Percentiles rank a stretch among this genome's conserved stretches.
Evolutionary conservation across 2,888 invertebrate genomes (phyloP).

Genomic region (Rhagonycha fulva): DNA sequence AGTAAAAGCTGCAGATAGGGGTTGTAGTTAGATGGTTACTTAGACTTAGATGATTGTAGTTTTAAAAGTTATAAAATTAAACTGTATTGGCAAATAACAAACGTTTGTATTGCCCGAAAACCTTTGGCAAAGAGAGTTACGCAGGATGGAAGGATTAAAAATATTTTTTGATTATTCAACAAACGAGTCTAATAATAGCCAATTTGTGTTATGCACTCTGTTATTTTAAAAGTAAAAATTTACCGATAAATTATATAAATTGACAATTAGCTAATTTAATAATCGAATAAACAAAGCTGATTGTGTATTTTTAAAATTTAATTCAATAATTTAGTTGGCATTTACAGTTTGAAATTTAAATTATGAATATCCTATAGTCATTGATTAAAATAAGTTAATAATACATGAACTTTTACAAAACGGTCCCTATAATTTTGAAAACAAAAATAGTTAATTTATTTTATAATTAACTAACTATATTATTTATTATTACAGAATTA

Average conservation of each 20-base stretch:
- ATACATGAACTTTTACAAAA: neutral
- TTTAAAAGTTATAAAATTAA: too few relatives aligned
- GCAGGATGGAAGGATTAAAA: too few relatives aligned
- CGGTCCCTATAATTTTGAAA: neutral
- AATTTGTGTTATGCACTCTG: neutral
- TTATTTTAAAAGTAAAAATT: neutral
- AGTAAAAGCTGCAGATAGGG: too few relatives aligned
- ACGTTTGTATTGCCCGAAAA: too few relatives aligned
- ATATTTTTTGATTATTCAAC: too few relatives aligned
- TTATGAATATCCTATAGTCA: neutral
- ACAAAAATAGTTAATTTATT: neutral
- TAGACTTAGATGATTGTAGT: too few relatives aligned
- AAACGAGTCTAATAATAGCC: too few relatives aligned
- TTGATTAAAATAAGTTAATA: neutral
- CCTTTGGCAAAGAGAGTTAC: too few relatives aligned
- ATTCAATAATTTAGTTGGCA: neutral
- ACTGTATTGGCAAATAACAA: too few relatives aligned
- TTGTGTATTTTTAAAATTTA: neutral
- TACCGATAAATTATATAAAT: neutral
- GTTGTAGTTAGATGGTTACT: too few relatives aligned
- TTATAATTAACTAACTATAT: neutral
- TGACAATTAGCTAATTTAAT: neutral
- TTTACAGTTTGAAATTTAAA: neutral
- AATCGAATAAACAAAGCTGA: neutral
- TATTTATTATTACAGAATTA: neutral